A percentile compares a stretch with the other conserved stretches of the same genome.
Conservation (phyloP, 2,113 vertebrate genomes). For the Candoia aspera region DNA sequence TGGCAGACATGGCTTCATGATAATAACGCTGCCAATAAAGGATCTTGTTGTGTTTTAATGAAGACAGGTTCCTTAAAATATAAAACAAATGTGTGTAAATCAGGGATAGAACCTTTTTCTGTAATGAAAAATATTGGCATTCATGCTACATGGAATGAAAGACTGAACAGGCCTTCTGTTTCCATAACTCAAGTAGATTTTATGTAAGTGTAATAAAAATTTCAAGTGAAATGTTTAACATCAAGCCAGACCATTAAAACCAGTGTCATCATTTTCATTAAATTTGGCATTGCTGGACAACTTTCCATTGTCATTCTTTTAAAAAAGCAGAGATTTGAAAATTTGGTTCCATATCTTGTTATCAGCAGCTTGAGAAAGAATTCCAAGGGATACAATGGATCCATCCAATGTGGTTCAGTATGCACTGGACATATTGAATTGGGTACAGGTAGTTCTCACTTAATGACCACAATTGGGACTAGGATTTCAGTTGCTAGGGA, state of each 20-base stretch:
- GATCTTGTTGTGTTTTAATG: background rate
- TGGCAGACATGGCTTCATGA: background rate
- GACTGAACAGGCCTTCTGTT: background rate
- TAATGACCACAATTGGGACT: too few relatives aligned
- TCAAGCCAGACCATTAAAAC: background rate
- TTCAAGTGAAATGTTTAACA: background rate
- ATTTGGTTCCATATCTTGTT: background rate
- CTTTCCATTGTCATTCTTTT: background rate
- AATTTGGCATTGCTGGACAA: background rate
- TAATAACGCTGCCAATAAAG: background rate
- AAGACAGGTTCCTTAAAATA: background rate
- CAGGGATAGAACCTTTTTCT: background rate
- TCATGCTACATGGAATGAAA: background rate
- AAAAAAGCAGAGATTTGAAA: background rate
- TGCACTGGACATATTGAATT: background rate
- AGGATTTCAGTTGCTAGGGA: too few relatives aligned
- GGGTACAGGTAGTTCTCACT: background rate
- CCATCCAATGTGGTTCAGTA: background rate
- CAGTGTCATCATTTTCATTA: background rate
- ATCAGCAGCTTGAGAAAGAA: background rate
- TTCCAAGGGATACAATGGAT: background rate
- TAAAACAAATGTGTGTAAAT: background rate
- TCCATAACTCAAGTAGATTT: background rate
- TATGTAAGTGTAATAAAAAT: background rate
- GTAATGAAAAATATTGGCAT: background rate